Evolutionary conservation across 30 jellyfish, hydroid and myxozoan genomes (phyloP).

Genomic region (Aurelia aurita): DNA sequence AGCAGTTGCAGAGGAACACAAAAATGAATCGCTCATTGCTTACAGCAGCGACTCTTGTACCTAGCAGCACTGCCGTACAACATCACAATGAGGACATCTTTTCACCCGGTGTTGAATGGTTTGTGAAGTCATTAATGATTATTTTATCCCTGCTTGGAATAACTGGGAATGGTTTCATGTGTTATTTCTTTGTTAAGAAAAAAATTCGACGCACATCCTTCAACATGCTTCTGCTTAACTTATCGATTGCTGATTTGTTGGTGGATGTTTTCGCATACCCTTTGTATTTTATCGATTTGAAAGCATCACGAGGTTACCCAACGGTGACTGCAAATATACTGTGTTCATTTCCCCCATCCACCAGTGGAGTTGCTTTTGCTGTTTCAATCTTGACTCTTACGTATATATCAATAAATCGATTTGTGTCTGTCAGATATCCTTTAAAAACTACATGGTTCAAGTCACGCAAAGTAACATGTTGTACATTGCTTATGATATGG

Average conservation of each 20-base stretch:
- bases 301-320: conserved; percentile 8
- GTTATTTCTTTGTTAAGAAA: conserved; percentile 38
- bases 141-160: conserved; percentile 21
- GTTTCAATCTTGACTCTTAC: conserved; percentile 42
- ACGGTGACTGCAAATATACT: conserved; percentile 11
- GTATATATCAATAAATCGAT: conserved; percentile 52
- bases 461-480: conserved; percentile 16
- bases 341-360: conserved; percentile 79
- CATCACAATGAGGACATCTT: conserved; percentile 9
- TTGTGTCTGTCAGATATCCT: conserved; percentile 36
- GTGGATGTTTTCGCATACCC: conserved; percentile 62
- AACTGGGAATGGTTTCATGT: conserved; percentile 54
- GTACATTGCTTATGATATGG: conserved; percentile 24
- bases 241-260: conserved; percentile 46
- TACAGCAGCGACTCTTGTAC: too few species aligned
- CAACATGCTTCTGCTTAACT: conserved; percentile 50
- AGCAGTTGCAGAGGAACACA: too few species aligned
- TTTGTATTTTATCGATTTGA: conserved; percentile 35
- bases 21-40: too few species aligned
- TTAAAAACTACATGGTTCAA: conserved; percentile 48
- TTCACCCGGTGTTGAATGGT: conserved; percentile 58
- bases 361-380: conserved; percentile 54
- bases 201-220: conserved; percentile 25
- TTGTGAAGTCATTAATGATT: conserved; percentile 47
- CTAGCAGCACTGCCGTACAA: not conserved